A percentile compares a stretch with the other conserved stretches of the same genome.
Evolutionary conservation across 1,140 invertebrate species (phyloP).

Genomic region (Druon quercuslanigerum): DNA sequence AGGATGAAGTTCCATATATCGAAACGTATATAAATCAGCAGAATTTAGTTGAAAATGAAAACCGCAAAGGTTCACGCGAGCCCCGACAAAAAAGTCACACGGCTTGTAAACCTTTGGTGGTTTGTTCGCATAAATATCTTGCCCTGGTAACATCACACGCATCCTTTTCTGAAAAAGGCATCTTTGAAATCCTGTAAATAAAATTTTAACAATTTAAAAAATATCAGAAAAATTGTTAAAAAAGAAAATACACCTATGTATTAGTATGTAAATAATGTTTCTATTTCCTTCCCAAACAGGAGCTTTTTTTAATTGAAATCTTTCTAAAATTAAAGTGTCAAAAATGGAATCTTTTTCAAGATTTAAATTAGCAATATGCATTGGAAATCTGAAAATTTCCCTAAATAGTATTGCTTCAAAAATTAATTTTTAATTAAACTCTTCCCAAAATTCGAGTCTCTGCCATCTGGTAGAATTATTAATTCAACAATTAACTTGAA

Average conservation of each 20-base stretch:
- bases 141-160: slow-evolving; percentile 84
- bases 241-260: background rate
- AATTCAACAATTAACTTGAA: no score
- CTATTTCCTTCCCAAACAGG: no score
- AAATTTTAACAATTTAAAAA: background rate
- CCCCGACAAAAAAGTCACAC: slow-evolving; percentile 88
- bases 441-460: no score
- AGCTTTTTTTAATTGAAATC: no score
- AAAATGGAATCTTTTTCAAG: no score
- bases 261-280: background rate
- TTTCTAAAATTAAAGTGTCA: no score
- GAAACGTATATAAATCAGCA: slow-evolving; percentile 90
- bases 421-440: no score
- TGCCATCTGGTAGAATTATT: no score
- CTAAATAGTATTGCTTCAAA: no score
- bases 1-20: slow-evolving; percentile 90
- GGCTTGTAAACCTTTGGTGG: slow-evolving; percentile 85
- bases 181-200: slow-evolving; percentile 77
- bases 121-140: slow-evolving; percentile 80
- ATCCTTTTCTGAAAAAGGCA: slow-evolving; percentile 81
- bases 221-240: no score
- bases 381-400: no score
- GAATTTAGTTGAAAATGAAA: slow-evolving; percentile 86
- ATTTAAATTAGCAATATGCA: no score
- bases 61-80: slow-evolving; percentile 83